Conservation (phyloP, 1,140 invertebrate genomes). For the Euura saliciscinereae region DNA sequence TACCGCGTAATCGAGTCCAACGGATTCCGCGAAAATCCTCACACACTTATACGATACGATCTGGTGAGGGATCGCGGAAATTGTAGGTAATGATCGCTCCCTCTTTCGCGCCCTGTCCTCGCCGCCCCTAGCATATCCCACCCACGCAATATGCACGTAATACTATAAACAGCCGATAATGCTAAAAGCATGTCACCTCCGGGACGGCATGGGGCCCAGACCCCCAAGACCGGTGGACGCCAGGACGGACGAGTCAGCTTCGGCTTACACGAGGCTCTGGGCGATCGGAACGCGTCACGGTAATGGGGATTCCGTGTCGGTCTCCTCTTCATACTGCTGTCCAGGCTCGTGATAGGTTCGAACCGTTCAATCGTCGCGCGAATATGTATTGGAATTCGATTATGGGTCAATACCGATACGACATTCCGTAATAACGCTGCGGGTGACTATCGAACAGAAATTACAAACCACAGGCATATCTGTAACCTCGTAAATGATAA, state of each 20-base stretch:
- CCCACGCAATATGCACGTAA: background rate
- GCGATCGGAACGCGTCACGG: background rate
- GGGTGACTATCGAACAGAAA: background rate
- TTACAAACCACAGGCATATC: background rate
- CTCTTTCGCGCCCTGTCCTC: background rate
- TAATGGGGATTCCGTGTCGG: background rate
- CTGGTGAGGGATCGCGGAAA: background rate
- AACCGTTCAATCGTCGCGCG: conserved; percentile 42
- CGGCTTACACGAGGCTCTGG: background rate
- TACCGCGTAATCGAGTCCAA: background rate
- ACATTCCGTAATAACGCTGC: background rate
- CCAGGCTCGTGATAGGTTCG: no score
- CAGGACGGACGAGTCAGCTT: background rate
- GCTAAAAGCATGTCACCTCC: conserved; percentile 9
- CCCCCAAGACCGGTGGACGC: no score
- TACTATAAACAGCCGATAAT: conserved; percentile 14
- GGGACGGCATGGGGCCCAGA: background rate
- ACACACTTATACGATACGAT: background rate
- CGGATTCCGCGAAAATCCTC: background rate
- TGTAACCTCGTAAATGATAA: no score
- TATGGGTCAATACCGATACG: conserved; percentile 36
- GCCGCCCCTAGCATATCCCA: background rate
- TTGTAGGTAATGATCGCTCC: background rate
- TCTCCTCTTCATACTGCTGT: background rate
- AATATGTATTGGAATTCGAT: conserved; percentile 45